Evolutionary conservation across 2,888 invertebrate species (phyloP).

Genomic region (Ectemnius cavifrons): DNA sequence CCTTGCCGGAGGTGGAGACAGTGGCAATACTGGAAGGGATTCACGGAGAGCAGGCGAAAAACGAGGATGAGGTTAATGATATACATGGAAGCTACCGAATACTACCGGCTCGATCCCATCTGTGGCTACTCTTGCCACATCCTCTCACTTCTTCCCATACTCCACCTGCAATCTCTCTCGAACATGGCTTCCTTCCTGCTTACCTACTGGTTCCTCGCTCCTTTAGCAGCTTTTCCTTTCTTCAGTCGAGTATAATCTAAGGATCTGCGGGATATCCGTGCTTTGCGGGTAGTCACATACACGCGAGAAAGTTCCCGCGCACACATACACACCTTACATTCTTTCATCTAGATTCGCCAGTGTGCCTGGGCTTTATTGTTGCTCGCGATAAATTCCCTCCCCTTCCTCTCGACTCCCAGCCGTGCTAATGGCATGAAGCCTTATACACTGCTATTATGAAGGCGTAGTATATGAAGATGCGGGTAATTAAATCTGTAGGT

Average conservation of each 20-base stretch:
- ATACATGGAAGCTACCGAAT: constrained; percentile 73
- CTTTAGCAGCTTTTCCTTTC: constrained; percentile 26
- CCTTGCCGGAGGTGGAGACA: constrained; percentile 48
- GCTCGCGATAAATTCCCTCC: too few relatives aligned
- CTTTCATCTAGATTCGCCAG: constrained; percentile 24
- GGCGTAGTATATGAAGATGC: neutral
- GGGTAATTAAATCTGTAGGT: neutral
- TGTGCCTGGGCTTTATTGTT: too few relatives aligned
- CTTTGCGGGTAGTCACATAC: neutral
- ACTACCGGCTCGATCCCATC: constrained; percentile 70
- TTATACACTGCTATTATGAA: too few relatives aligned
- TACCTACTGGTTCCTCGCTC: constrained; percentile 14
- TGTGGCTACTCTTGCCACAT: constrained; percentile 56
- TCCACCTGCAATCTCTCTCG: neutral
- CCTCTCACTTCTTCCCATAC: neutral
- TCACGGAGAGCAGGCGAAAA: constrained; percentile 65
- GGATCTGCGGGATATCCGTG: constrained; percentile 24
- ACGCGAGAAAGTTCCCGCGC: constrained; percentile 10
- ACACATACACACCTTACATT: too few relatives aligned
- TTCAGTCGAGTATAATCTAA: constrained; percentile 48
- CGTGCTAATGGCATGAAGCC: neutral
- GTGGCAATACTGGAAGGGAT: constrained; percentile 23
- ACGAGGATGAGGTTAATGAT: constrained; percentile 76
- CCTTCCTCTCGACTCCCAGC: neutral
- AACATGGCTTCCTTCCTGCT: constrained; percentile 25